Base-by-base conservation (phyloP, 2,888 invertebrate species). In the Gasteruption jaculator region DNA sequence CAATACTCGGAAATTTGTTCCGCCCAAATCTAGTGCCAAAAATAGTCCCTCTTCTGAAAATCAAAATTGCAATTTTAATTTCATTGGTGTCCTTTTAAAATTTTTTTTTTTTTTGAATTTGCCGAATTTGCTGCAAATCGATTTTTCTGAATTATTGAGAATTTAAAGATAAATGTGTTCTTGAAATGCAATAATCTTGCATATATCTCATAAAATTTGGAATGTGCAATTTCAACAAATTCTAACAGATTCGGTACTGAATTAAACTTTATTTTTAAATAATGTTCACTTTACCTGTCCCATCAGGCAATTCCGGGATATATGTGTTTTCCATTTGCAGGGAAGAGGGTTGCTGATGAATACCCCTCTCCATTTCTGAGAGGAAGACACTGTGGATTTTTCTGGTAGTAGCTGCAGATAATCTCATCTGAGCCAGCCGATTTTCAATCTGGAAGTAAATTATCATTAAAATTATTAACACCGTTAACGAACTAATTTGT, bases 321-420 rank as follows among this genome's bases (percentile, higher is more conserved):
- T 83, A 86, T 1, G 86, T 86, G 68, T 85, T 85, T 62, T 83
- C 85, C 85, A 85, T 85, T 68, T 82, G 83, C 47, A 85, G 68
- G 19, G 82, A 82, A 36, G 85, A 85, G 6, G 80, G 75, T 54
- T 76, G 68, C 58, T 77, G 74, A 20, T 74, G 72, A 30, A 85
- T 75, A 0, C 85, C 85, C 12, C 74, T 69, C 53, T 78, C 76
- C 71, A 85, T 74, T 73, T 85, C 85, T 4, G 73, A 69, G 46
- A 73, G 67, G 63, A 85, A 85, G 29, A 81, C 78, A 11, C 74
- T 72, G 30, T 71, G 74, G 39, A 84, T 77, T 43, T 72, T 73
- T 41, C 71, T 64, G 46, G 80, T 72, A 10, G 70, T 71, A 4
- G 70, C 68, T n/a, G 71, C 71, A 6, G 68, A 66, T 11, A 78